These are phyloP conservation scores for Sebastes iracundus DNA, from an alignment of 2,797 vertebrate species.

Conservation along the genomic window DNA sequence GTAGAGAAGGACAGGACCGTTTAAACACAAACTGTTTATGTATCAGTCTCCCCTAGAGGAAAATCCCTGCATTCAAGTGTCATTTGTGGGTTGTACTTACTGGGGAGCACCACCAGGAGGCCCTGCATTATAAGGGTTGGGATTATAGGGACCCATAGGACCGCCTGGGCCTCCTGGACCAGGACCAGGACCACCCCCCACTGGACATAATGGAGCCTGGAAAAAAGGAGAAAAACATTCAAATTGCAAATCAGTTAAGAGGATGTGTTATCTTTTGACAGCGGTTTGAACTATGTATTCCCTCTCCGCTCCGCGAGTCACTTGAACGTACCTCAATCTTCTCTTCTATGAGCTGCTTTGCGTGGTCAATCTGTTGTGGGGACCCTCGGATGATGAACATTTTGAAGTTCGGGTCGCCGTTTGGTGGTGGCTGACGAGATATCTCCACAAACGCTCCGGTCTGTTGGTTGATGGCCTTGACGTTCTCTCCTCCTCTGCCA, in stretches of 20 bases:
- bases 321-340: constrained; percentile 90
- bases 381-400: constrained; percentile 92
- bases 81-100: constrained; percentile 78
- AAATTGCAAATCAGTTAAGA: not conserved
- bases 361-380: constrained; percentile 95
- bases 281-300: not conserved
- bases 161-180: constrained; percentile 80
- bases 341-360: constrained; percentile 96
- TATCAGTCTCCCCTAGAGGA: not conserved
- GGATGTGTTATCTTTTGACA: not conserved
- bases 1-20: constrained; percentile 3
- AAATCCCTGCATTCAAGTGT: not conserved
- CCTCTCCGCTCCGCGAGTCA: fast-evolving
- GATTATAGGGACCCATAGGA: constrained; percentile 94
- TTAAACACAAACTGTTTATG: not conserved
- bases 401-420: constrained; percentile 95
- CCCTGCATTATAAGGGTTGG: constrained; percentile 91
- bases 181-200: constrained; percentile 83
- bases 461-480: constrained; percentile 96
- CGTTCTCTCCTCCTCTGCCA: constrained; percentile 93
- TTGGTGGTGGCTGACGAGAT: constrained; percentile 91
- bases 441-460: constrained; percentile 96
- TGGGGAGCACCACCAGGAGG: constrained; percentile 91
- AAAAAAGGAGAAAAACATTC: not conserved
- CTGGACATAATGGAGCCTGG: constrained; percentile 91